Conservation (phyloP, 1,140 invertebrate species). For the Drosophila suzukii region DNA sequence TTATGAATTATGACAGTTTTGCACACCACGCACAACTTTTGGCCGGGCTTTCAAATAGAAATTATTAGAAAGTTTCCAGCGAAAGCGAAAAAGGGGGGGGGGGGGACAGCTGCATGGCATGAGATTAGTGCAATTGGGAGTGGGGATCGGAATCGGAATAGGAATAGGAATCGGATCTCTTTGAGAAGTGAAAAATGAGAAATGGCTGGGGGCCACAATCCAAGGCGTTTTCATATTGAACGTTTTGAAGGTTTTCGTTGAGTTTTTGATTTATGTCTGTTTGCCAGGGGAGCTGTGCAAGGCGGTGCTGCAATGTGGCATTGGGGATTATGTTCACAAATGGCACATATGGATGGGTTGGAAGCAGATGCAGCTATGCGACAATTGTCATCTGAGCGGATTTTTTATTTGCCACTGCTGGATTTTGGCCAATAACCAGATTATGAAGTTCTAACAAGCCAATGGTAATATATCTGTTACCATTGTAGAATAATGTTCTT, state of each 20-base stretch:
- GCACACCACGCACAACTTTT: slow-evolving; percentile 79
- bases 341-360: slow-evolving; percentile 20
- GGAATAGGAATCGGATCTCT: not conserved
- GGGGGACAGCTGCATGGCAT: slow-evolving; percentile 48
- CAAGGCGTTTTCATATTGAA: slow-evolving; percentile 59
- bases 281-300: slow-evolving; percentile 3
- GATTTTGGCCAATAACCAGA: not conserved
- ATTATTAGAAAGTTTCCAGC: slow-evolving; percentile 77
- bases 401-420: not conserved
- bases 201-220: slow-evolving; percentile 20
- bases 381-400: slow-evolving; percentile 5
- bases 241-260: slow-evolving; percentile 64
- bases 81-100: slow-evolving; percentile 56
- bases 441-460: not conserved
- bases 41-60: slow-evolving; percentile 76
- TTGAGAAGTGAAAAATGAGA: slow-evolving; percentile 19
- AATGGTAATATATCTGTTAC: not conserved
- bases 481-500: not conserved
- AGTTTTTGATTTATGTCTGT: slow-evolving; percentile 68
- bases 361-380: slow-evolving; percentile 15
- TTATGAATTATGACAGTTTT: slow-evolving; percentile 83
- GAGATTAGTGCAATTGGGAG: slow-evolving; percentile 68
- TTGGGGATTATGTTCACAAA: slow-evolving; percentile 36
- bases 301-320: slow-evolving; percentile 10
- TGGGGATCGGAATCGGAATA: not conserved